Conservation (phyloP, 23 tunicate genomes). For the Diplosoma virens region DNA sequence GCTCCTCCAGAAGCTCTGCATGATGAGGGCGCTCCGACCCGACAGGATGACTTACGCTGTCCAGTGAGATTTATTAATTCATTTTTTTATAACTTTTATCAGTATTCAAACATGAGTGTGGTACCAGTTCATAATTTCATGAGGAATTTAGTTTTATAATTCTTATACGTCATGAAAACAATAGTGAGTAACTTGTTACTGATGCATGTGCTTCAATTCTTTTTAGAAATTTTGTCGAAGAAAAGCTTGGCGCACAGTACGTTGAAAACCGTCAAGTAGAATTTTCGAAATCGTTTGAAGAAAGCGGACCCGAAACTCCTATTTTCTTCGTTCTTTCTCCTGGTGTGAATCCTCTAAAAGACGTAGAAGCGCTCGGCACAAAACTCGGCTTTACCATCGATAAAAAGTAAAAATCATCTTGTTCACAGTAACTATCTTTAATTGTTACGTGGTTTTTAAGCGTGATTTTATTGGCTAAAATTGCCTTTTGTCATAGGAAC, state of each 20-base stretch:
- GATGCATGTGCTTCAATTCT: too few relatives aligned
- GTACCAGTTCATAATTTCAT: too few relatives aligned
- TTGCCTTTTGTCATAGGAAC: slow-evolving; percentile 45
- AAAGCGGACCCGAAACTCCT: slow-evolving; percentile 97
- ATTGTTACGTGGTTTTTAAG: not conserved
- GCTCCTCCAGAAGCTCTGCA: slow-evolving; percentile 90
- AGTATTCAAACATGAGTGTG: too few relatives aligned
- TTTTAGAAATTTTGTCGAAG: slow-evolving; percentile 75
- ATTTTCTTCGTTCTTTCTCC: slow-evolving; percentile 99
- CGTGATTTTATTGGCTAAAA: not conserved
- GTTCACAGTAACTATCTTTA: too few relatives aligned
- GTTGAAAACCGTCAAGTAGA: slow-evolving; percentile 92
- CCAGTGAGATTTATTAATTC: slow-evolving; percentile 41
- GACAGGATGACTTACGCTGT: slow-evolving; percentile 99
- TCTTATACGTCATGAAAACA: too few relatives aligned
- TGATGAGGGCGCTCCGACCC: slow-evolving; percentile 98
- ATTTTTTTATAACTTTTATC: not conserved
- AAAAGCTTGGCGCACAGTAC: slow-evolving; percentile 83
- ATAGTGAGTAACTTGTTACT: too few relatives aligned
- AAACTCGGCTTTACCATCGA: slow-evolving; percentile 98
- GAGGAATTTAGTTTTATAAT: too few relatives aligned
- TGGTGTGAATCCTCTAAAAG: slow-evolving; percentile 98
- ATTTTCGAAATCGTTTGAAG: slow-evolving; percentile 92
- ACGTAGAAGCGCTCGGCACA: slow-evolving; percentile 95
- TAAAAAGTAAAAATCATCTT: slow-evolving; percentile 52